Evolutionary conservation across 2,888 invertebrate species (phyloP).

Genomic region (Lapara coniferarum): DNA sequence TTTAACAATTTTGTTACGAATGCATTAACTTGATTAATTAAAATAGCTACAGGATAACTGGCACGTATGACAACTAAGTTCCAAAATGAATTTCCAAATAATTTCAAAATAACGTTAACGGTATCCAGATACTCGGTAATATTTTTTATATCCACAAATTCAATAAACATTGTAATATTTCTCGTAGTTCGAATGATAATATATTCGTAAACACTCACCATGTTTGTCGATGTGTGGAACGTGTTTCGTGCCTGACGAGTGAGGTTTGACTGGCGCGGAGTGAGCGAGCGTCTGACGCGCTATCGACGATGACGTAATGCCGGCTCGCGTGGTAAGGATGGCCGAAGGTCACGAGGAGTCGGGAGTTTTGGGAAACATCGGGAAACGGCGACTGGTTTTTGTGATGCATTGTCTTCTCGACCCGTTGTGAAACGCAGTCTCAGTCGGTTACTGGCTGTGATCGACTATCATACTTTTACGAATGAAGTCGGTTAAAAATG

Average conservation of each 20-base stretch:
- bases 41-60: too few species aligned
- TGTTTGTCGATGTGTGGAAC: neutral
- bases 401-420: neutral
- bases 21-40: too few species aligned
- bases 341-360: conserved; percentile 8
- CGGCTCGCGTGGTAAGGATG: conserved; percentile 1
- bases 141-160: too few species aligned
- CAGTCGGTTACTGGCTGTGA: neutral
- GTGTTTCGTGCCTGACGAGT: neutral
- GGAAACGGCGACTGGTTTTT: neutral
- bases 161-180: neutral
- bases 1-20: too few species aligned
- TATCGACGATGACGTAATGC: conserved; percentile 16
- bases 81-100: too few species aligned
- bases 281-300: neutral
- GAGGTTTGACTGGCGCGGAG: conserved; percentile 7
- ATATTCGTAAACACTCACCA: conserved; percentile 15
- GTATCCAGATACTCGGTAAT: too few species aligned
- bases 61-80: too few species aligned
- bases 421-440: neutral
- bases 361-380: neutral
- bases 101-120: too few species aligned
- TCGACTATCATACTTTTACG: too few species aligned
- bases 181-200: neutral
- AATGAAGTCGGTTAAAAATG: too few species aligned